These are phyloP conservation scores for Neofelis nebulosa DNA, from an alignment of 2,113 vertebrate species.

Conservation along the genomic window DNA sequence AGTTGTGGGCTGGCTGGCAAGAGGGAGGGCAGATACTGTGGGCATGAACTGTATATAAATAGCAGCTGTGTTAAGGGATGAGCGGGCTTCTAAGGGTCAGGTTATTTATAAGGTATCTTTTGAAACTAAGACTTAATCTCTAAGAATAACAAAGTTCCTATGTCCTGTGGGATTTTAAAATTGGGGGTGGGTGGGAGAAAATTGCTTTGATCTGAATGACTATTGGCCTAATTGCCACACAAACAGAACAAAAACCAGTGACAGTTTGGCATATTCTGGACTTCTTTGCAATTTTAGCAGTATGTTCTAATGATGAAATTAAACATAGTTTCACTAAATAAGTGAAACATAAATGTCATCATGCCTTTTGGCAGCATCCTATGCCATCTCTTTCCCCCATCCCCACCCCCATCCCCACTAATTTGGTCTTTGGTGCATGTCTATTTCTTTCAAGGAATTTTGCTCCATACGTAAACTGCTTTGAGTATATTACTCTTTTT, in stretches of 20 bases:
- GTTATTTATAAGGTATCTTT: conserved; percentile 24
- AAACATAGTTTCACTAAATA: conserved; percentile 58
- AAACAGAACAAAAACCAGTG: conserved; percentile 52
- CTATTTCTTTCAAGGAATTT: conserved; percentile 78
- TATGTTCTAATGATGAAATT: conserved; percentile 59
- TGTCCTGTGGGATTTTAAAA: conserved; percentile 55
- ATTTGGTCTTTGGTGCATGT: conserved; percentile 72
- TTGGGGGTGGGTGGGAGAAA: conserved; percentile 57
- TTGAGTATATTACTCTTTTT: conserved; percentile 69
- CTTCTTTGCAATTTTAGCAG: conserved; percentile 46
- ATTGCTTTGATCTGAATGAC: conserved; percentile 58
- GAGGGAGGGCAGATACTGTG: conserved; percentile 73
- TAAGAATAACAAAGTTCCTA: conserved; percentile 58
- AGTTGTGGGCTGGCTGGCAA: conserved; percentile 76
- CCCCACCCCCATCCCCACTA: conserved; percentile 17
- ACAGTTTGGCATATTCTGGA: conserved; percentile 56
- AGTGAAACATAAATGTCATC: conserved; percentile 56
- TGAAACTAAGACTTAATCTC: conserved; percentile 55
- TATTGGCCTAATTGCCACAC: conserved; percentile 35
- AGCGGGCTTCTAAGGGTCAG: conserved; percentile 60
- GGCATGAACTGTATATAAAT: conserved; percentile 66
- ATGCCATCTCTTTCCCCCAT: conserved; percentile 38
- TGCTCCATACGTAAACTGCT: conserved; percentile 72
- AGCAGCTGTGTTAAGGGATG: conserved; percentile 54
- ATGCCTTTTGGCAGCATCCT: conserved; percentile 59